Base-by-base conservation (phyloP, 2,113 vertebrate species). In the Manacus vitellinus region DNA sequence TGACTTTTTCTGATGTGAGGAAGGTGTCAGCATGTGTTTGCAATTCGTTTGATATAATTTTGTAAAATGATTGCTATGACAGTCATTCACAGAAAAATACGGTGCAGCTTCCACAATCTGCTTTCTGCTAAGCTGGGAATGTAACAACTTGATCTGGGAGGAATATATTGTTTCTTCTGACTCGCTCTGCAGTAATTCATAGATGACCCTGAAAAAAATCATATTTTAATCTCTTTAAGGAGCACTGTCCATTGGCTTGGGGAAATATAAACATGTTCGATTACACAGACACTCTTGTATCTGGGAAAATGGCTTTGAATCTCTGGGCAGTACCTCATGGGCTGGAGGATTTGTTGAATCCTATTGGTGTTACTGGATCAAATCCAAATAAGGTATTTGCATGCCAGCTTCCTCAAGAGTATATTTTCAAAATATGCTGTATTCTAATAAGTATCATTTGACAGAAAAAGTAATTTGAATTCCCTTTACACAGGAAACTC, bases 221-320 rank as follows among this genome's bases (percentile, higher is more conserved):
- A 43, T 79, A 81, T 77, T 97, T 96, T 96, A 79, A 92, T 97
- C 55, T 97, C 93, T 95, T 97, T 88, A 96, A 99, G 99, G 99
- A 99, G 96, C 99, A 99, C 94, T 99, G 99, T 95, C 99, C 99
- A 23, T 97, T 99, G 94, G 99, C 99, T 74, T 99, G 99, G 99
- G 99, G 99, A 93, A 99, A 99, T 83, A 98, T 99, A 97, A 99
- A 99, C 97, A 97, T 99, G 97, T 99, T 99, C 97, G 99, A 99
- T 97, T 99, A 99, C 92, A 99, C 99, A 61, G 99, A 99, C 97
- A 99, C 99, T 66, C 97, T 99, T 71, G 99, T 99, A 75, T 99
- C 99, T 94, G 99, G 99, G 93, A 99, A 99, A 97, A 99, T 99
- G 99, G 99, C 99, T 96, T 98, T 99, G 96, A 99, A 99, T 97